phyloP scores from a whole-genome alignment of 1,140 invertebrate genomes.

The Sycophila sp. region DNA sequence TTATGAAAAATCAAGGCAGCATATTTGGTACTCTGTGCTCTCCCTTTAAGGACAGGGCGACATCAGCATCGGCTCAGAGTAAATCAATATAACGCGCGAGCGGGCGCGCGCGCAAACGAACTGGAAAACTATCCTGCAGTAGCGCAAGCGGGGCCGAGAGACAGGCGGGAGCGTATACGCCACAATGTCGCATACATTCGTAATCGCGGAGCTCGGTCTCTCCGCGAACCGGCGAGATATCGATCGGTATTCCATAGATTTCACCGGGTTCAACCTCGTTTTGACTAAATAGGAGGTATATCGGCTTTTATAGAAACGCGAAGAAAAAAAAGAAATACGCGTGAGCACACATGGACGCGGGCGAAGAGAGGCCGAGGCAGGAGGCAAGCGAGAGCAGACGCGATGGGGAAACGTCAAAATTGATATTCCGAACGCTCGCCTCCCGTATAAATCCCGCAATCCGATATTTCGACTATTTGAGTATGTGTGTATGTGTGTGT shows the following conservation, averaged over 20 bases:
- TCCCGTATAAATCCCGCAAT: conserved; percentile 58
- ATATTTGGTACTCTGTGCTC: no score
- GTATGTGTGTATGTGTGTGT: conserved; percentile 35
- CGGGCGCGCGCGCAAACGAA: not conserved
- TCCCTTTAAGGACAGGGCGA: no score
- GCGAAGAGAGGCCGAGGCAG: not conserved
- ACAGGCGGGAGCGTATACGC: not conserved
- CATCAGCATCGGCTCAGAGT: not conserved
- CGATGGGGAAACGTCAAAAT: conserved; percentile 59
- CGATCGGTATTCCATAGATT: conserved; percentile 58
- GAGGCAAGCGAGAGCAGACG: conserved; percentile 1
- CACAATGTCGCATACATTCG: conserved; percentile 7
- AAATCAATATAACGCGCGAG: not conserved
- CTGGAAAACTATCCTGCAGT: not conserved
- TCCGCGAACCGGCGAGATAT: conserved; percentile 47
- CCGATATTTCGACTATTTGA: conserved; percentile 54
- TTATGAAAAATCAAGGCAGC: no score
- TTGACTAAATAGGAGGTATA: conserved; percentile 61
- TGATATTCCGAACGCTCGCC: conserved; percentile 59
- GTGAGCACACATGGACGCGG: not conserved
- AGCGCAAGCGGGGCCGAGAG: not conserved
- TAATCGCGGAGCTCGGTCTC: no score
- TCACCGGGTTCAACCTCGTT: conserved; percentile 56
- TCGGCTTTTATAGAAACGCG: conserved; percentile 55
- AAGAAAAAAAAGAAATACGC: conserved; percentile 32